Evolutionary conservation across 2,113 vertebrate species (phyloP).

Genomic region (Oreochromis spilurus): DNA sequence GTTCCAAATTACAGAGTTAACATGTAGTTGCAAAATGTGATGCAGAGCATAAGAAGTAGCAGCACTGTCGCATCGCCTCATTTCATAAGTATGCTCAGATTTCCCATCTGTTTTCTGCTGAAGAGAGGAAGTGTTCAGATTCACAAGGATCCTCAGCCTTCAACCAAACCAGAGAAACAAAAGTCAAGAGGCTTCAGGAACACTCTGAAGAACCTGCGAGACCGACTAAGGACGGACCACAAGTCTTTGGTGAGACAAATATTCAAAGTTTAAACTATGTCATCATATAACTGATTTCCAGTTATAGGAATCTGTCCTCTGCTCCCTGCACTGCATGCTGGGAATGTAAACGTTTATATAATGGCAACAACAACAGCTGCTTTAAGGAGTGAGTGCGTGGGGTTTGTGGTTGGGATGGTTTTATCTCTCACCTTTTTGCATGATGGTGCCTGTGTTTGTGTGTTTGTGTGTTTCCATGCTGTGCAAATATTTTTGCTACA

Average conservation of each 20-base stretch:
- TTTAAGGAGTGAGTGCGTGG: background rate
- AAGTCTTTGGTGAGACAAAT: constrained; percentile 9
- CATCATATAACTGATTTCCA: accelerated
- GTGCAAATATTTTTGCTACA: background rate
- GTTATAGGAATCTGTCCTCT: background rate
- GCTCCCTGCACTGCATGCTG: background rate
- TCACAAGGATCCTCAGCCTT: constrained; percentile 12
- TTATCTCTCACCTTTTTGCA: background rate
- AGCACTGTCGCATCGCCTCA: accelerated
- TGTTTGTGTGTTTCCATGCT: background rate
- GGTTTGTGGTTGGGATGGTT: accelerated
- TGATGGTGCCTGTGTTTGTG: background rate
- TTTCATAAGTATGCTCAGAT: accelerated
- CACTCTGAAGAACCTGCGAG: constrained; percentile 65
- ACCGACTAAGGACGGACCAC: constrained; percentile 52
- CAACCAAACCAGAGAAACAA: constrained; percentile 27
- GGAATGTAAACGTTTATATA: background rate
- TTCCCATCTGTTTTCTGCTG: background rate
- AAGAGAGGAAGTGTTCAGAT: constrained; percentile 21
- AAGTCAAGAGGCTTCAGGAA: constrained; percentile 58
- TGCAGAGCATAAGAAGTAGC: background rate
- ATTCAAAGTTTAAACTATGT: background rate
- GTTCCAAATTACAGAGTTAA: background rate
- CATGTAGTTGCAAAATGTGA: background rate
- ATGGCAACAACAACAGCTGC: background rate